phyloP scores from a whole-genome alignment of 2,113 vertebrate species.

The Trogon surrucura region DNA sequence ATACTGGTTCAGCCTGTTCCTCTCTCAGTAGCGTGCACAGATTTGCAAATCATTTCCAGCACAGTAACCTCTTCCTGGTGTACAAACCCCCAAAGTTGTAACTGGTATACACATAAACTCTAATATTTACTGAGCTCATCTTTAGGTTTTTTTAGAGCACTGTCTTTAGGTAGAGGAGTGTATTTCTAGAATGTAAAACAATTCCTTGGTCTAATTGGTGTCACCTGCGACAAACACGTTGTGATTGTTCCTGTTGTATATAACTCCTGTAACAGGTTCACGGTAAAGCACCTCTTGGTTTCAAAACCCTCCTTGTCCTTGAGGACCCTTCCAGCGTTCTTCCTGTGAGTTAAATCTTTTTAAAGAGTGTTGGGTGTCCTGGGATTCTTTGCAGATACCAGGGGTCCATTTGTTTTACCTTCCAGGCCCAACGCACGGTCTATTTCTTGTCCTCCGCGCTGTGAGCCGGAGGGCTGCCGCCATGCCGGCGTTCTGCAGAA shows the following conservation, averaged over 20 bases:
- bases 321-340: too few species aligned
- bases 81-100: background rate
- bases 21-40: background rate
- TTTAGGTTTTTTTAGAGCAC: background rate
- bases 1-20: slow-evolving; percentile 6
- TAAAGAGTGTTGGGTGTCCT: background rate
- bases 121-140: background rate
- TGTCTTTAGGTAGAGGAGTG: background rate
- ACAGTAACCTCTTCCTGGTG: background rate
- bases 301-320: background rate
- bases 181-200: background rate
- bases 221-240: fast-evolving
- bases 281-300: background rate
- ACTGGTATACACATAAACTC: background rate
- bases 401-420: background rate
- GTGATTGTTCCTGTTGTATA: background rate
- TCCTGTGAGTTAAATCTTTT: background rate
- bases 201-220: background rate
- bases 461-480: background rate
- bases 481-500: background rate
- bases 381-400: background rate
- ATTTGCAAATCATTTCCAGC: background rate
- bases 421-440: background rate
- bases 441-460: background rate
- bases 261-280: background rate